These are phyloP conservation scores for Umimayanthus chanpuru DNA, from an alignment of 92 coral and sea anemone genomes.

Conservation along the genomic window DNA sequence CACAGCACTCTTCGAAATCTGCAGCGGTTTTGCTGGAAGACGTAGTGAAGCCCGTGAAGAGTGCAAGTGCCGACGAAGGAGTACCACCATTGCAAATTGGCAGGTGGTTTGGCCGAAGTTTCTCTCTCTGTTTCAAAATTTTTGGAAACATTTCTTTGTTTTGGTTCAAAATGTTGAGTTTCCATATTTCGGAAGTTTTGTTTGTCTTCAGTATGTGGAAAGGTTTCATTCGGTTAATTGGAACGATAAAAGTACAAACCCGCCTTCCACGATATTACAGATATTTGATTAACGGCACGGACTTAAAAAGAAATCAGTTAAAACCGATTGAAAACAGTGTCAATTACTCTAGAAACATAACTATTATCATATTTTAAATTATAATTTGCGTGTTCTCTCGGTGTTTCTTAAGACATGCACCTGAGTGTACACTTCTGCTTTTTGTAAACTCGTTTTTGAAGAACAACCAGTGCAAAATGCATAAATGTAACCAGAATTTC, in stretches of 20 bases:
- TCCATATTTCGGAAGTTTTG: neutral
- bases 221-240: neutral
- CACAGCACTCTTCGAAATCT: conserved; percentile 55
- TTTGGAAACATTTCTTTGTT: neutral
- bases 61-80: conserved; percentile 50
- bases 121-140: neutral
- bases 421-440: neutral
- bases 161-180: neutral
- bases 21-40: conserved; percentile 44
- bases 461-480: neutral
- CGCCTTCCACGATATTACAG: too few species aligned
- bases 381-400: neutral
- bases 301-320: too few species aligned
- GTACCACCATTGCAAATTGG: conserved; percentile 29
- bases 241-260: neutral
- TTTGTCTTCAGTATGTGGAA: neutral
- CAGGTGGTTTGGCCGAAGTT: neutral
- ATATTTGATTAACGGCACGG: neutral
- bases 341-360: neutral
- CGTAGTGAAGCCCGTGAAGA: conserved; percentile 63
- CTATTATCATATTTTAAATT: too few species aligned
- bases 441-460: neutral
- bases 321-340: too few species aligned
- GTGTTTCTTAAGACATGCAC: neutral
- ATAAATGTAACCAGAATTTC: neutral